Base-by-base conservation (phyloP, 2,113 vertebrate genomes). In the Girardinichthys multiradiatus region DNA sequence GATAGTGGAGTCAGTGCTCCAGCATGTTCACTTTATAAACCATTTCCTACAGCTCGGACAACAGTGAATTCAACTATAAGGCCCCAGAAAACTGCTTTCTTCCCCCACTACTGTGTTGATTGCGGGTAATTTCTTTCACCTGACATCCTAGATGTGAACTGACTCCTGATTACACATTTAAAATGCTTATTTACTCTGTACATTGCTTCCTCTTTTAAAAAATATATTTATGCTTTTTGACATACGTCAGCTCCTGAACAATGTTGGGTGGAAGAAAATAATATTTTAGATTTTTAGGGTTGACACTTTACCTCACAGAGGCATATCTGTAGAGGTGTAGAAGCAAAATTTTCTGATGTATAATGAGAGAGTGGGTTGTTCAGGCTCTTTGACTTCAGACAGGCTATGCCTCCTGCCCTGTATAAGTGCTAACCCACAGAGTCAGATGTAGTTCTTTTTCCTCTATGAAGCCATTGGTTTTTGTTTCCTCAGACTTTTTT, bases 381-480 rank as follows among this genome's bases (percentile, higher is more conserved):
- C 60, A 61, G 85, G 76, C 71, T 39, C 70, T 72, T 87, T 88
- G 84, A 85, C 72, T 76, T 70, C 60, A 80, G 31, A 77, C 76
- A 85, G 68, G 67, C 63, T 64, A 2, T 79, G 61, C 78, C 82
- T 79, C 83, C 82, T 81, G 72, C 80, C 84, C 84, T 70, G 77
- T 74, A 69, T 81, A 89, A 88, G 88, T 84, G 88, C 81, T 86
- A 77, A 69, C 88, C 88, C 84, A 88, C 89, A 76, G 88, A 86
- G 90, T 80, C 64, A 74, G 69, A 75, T 66, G 57, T 63, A 67
- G 70, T 70, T 70, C 45, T 30, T 72, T 74, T 72, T 57, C 59
- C 70, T 71, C 62, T 72, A 66, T 57, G 70, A 85, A 74, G 74
- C 81, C 60, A 39, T 65, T 77, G 28, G 83, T 71, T 84, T 81